Base-by-base conservation (phyloP, 2,888 invertebrate genomes). In the Pediacus dermestoides region DNA sequence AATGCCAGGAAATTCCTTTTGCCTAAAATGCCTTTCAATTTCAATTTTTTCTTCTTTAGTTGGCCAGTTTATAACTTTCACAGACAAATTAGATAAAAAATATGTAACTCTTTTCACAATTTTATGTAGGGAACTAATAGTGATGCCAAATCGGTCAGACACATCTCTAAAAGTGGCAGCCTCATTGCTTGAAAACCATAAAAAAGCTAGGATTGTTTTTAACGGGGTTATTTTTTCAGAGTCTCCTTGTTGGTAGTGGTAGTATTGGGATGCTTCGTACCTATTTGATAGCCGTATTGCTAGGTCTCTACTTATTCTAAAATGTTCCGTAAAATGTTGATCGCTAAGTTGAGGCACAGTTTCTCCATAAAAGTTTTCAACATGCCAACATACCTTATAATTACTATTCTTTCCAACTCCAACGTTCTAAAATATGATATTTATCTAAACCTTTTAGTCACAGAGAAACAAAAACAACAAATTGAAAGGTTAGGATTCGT, bases 351-450 rank as follows among this genome's bases (percentile, higher is more conserved):
- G n/a, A n/a, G 13, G 25, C 8, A 34, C 16, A 11, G 9, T 25
- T 27, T 34, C 16, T 14, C 27, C 34, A 34, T 27, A 25, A n/a
- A 22, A 22, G 6, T n/a, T n/a, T n/a, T n/a, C n/a, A n/a, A n/a
- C n/a, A n/a, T n/a, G n/a, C n/a, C n/a, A n/a, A n/a, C n/a, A n/a
- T n/a, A n/a, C n/a, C n/a, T n/a, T n/a, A n/a, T n/a, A n/a, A n/a
- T n/a, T n/a, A n/a, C n/a, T n/a, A n/a, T n/a, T n/a, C n/a, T n/a
- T n/a, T n/a, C n/a, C n/a, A n/a, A n/a, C n/a, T n/a, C n/a, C n/a
- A n/a, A n/a, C n/a, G n/a, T n/a, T n/a, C n/a, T n/a, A n/a, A n/a
- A n/a, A n/a, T n/a, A n/a, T n/a, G n/a, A n/a, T n/a, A n/a, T n/a
- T n/a, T n/a, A n/a, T n/a, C n/a, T n/a, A n/a, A n/a, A n/a, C n/a